Evolutionary conservation across 1,140 invertebrate genomes (phyloP).

Genomic region (honey bee (Apis mellifera)): DNA sequence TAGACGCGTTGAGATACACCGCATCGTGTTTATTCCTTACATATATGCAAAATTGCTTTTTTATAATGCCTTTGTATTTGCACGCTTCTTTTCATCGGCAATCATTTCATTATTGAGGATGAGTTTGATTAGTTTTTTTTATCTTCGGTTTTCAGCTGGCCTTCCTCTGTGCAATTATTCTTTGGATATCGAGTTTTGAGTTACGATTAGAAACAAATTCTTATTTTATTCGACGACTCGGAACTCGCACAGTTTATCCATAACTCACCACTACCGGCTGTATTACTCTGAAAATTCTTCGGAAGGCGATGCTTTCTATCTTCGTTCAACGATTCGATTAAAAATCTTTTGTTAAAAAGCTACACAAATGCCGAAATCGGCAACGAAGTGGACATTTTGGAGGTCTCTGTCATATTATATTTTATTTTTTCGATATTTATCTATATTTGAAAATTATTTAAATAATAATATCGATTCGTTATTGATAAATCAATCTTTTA

Average conservation of each 20-base stretch:
- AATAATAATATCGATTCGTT: not conserved
- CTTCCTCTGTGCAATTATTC: slow-evolving; percentile 40
- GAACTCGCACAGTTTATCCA: slow-evolving; percentile 15
- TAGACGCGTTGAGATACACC: slow-evolving; percentile 1
- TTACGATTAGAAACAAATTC: slow-evolving; percentile 31
- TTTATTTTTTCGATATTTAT: slow-evolving; percentile 21
- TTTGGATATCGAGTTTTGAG: slow-evolving; percentile 39
- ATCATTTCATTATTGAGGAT: slow-evolving; percentile 13
- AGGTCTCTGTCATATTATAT: slow-evolving; percentile 67
- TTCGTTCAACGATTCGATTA: slow-evolving; percentile 43
- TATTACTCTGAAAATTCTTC: slow-evolving; percentile 37
- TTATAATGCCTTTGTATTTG: slow-evolving; percentile 38
- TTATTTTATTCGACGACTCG: slow-evolving; percentile 40
- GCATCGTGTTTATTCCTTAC: slow-evolving; percentile 5
- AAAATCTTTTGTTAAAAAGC: slow-evolving; percentile 45
- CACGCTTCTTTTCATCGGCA: slow-evolving; percentile 20
- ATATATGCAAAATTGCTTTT: slow-evolving; percentile 14
- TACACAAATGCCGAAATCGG: slow-evolving; percentile 67
- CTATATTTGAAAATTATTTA: not conserved
- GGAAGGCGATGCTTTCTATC: slow-evolving; percentile 53
- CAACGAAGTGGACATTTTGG: slow-evolving; percentile 69
- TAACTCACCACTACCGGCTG: slow-evolving; percentile 31
- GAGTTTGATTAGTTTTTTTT: slow-evolving; percentile 59
- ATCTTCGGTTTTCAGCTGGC: slow-evolving; percentile 64
- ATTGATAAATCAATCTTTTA: not conserved